These are phyloP conservation scores for Harpagoxenus sublaevis DNA, from an alignment of 2,888 invertebrate species.

Conservation along the genomic window DNA sequence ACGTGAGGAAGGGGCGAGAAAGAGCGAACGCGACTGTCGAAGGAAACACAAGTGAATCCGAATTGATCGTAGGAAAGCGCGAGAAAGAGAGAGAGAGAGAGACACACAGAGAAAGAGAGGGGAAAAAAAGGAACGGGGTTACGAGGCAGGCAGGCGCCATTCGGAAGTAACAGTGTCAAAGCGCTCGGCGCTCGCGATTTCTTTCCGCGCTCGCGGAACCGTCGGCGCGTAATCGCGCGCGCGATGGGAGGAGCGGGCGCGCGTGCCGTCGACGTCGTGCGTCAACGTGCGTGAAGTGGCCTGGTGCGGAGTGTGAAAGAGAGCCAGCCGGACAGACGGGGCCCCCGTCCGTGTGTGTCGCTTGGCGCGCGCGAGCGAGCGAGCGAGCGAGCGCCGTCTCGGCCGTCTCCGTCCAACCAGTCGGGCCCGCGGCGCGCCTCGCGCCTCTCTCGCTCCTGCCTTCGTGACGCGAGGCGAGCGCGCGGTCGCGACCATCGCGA, in stretches of 20 bases:
- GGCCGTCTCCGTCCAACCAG: constrained; percentile 59
- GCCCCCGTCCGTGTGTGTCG: neutral
- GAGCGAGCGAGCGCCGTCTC: constrained; percentile 45
- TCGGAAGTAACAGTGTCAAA: constrained; percentile 61
- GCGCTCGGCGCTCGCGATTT: neutral
- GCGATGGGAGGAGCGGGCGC: constrained; percentile 35
- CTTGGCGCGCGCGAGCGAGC: constrained; percentile 43
- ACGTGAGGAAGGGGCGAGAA: neutral
- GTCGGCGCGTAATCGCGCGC: neutral
- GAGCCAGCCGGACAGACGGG: constrained; percentile 1
- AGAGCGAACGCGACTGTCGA: neutral
- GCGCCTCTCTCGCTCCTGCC: constrained; percentile 45
- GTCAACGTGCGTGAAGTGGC: constrained; percentile 24
- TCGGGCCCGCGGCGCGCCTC: constrained; percentile 50
- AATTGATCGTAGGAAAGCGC: constrained; percentile 8
- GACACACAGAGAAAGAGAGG: neutral
- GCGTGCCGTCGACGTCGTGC: constrained; percentile 10
- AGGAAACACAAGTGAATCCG: neutral
- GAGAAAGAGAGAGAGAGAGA: neutral
- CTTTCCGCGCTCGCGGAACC: neutral
- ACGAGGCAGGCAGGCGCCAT: constrained; percentile 30
- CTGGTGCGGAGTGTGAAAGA: neutral
- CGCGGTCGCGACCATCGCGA: neutral
- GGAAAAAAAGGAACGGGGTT: constrained; percentile 6
- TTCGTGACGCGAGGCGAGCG: constrained; percentile 14